phyloP scores from a whole-genome alignment of 1,140 invertebrate species.

The Philotrypesis tridentata region DNA sequence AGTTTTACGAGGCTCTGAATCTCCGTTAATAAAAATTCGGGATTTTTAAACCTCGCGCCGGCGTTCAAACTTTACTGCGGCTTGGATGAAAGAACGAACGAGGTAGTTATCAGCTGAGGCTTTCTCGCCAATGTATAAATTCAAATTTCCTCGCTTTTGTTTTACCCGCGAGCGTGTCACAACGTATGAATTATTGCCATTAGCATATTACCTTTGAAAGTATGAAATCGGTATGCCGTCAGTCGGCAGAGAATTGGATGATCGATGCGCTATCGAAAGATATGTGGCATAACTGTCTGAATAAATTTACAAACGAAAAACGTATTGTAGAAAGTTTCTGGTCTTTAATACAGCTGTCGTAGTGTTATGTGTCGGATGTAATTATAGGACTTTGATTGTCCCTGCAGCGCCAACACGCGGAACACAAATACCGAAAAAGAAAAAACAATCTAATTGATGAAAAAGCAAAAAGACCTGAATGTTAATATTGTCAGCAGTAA shows the following conservation, averaged over 20 bases:
- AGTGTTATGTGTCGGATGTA: too few species aligned
- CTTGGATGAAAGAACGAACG: background rate
- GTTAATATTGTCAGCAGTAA: too few species aligned
- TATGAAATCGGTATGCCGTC: background rate
- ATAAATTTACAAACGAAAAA: background rate
- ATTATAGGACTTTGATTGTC: too few species aligned
- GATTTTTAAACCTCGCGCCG: background rate
- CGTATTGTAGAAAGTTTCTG: too few species aligned
- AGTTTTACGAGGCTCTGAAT: constrained; percentile 2
- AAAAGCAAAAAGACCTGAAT: too few species aligned
- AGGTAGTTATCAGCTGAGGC: background rate
- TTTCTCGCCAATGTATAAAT: background rate
- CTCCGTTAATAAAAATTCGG: background rate
- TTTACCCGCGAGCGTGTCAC: background rate
- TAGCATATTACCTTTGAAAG: background rate
- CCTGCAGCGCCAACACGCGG: too few species aligned
- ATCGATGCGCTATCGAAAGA: background rate
- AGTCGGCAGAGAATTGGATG: background rate
- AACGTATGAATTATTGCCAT: background rate
- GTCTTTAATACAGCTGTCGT: too few species aligned
- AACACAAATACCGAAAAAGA: too few species aligned
- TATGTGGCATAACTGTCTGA: background rate
- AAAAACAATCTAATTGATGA: too few species aligned
- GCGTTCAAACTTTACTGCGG: background rate
- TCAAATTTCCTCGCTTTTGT: background rate